Conservation (phyloP, 2,888 invertebrate species). For the Achlya flavicornis region DNA sequence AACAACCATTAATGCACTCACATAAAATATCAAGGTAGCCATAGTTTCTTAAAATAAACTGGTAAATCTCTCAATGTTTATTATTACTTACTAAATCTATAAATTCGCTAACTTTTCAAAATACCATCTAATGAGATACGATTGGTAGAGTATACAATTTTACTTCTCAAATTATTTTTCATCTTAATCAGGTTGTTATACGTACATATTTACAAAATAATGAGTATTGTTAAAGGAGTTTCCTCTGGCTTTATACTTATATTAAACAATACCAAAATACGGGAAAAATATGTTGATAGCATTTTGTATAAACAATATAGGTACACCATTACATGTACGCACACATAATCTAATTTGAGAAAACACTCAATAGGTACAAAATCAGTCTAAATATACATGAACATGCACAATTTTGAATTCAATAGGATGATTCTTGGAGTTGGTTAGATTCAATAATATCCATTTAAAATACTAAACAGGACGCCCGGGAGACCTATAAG, state of each 20-base stretch:
- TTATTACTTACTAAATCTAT: conserved; percentile 73
- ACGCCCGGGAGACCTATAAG: neutral
- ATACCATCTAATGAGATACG: conserved; percentile 84
- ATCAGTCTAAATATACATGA: conserved; percentile 4
- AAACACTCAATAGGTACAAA: conserved; percentile 9
- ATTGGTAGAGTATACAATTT: conserved; percentile 78
- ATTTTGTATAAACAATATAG: conserved; percentile 9
- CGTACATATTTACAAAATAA: conserved; percentile 75
- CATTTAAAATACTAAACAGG: neutral
- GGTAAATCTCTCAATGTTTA: conserved; percentile 81
- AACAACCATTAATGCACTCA: conserved; percentile 75
- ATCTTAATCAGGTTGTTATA: conserved; percentile 52
- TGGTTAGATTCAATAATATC: neutral
- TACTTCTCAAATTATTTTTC: conserved; percentile 68
- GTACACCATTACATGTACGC: neutral
- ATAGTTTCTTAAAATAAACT: conserved; percentile 77
- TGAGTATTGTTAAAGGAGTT: conserved; percentile 75
- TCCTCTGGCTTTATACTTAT: conserved; percentile 55
- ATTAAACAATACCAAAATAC: conserved; percentile 11
- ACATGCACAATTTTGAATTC: neutral
- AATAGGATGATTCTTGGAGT: neutral
- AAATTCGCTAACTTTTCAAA: conserved; percentile 82
- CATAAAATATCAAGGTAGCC: conserved; percentile 77
- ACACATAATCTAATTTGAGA: conserved; percentile 1
- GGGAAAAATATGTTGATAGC: conserved; percentile 18